Evolutionary conservation across 2,113 vertebrate species (phyloP), one percentile per base, ranked within the genome.

Genomic region (Meriones unguiculatus): DNA sequence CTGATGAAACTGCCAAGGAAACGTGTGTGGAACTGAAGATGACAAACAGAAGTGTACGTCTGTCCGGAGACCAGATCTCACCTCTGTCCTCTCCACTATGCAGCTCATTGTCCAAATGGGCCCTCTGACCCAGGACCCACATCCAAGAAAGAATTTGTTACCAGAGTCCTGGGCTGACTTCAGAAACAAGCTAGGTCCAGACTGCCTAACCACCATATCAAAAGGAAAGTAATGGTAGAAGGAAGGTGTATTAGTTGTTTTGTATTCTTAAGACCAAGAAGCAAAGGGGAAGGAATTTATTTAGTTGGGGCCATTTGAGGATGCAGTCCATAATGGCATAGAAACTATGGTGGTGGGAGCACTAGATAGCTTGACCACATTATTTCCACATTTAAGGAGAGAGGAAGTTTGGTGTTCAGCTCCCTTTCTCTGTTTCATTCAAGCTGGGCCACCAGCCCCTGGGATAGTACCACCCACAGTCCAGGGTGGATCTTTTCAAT

Each of bases 1-100:
- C 88, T n/a, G 89, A 72, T 12, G 62, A 93, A 84, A 84, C 67
- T 35, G 62, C 72, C 52, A 52, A 96, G 72, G 62, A 87, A 90
- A 94, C 90, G 5, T 9, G 6, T 72, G 24, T 30, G 85, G 50
- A 1, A 15, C 67, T 54, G 20, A n/a, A 35, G 65, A n/a, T 52
- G 30, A 52, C 69, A 86, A 50, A 22, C 84, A 46, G 64, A 69
- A 95, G 73, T 5, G 0, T 25, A 46, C 54, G 57, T 85, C 93
- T 93, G 65, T 91, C 25, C 46, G 81, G 62, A 95, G 70, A 80
- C 64, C 57, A 54, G 52, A 76, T 11, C 57, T 65, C 2, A 0
- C 88, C 87, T 30, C 52, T 76, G 28, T 87, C 92, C 25, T 89
- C 80, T 76, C 87, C n/a, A 3, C 18, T n/a, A 46, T 9, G 62